Percentiles rank a stretch among this genome's conserved stretches.
These are phyloP conservation scores for Thaumatotibia leucotreta DNA, from an alignment of 1,140 invertebrate genomes.

Conservation along the genomic window DNA sequence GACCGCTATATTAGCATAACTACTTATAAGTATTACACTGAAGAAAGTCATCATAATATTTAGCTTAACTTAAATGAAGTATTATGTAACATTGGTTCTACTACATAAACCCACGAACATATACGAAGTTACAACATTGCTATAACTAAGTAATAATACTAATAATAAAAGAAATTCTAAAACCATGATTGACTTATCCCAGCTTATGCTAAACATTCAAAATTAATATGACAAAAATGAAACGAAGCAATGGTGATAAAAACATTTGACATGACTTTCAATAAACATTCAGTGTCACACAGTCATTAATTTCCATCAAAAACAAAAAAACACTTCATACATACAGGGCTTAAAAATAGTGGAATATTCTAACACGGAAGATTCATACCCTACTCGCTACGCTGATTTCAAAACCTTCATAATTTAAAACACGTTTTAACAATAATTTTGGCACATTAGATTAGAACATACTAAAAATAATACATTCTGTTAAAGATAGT, in stretches of 20 bases:
- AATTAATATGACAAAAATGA: not conserved
- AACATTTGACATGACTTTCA: not conserved
- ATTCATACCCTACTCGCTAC: conserved; percentile 8
- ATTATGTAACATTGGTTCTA: not conserved
- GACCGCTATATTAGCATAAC: not conserved
- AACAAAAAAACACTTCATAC: not conserved
- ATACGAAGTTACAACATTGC: not conserved
- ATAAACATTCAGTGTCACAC: conserved; percentile 1
- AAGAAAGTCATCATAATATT: conserved; percentile 8
- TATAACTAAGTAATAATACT: conserved; percentile 5
- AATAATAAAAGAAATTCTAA: not conserved
- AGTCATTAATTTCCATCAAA: not conserved
- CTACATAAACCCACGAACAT: conserved; percentile 2
- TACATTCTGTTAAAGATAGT: not conserved
- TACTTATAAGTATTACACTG: not conserved
- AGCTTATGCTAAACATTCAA: not conserved
- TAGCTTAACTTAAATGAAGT: not conserved
- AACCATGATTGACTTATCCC: conserved; percentile 3
- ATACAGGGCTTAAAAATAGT: conserved; percentile 1
- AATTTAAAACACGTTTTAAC: not conserved
- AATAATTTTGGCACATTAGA: not conserved
- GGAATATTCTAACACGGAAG: conserved; percentile 13
- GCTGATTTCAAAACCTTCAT: not conserved
- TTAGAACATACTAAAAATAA: not conserved
- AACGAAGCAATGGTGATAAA: not conserved